Evolutionary conservation across 1,140 invertebrate genomes (phyloP), one percentile per base, ranked within the genome.

Genomic region (Drosophila melanica): DNA sequence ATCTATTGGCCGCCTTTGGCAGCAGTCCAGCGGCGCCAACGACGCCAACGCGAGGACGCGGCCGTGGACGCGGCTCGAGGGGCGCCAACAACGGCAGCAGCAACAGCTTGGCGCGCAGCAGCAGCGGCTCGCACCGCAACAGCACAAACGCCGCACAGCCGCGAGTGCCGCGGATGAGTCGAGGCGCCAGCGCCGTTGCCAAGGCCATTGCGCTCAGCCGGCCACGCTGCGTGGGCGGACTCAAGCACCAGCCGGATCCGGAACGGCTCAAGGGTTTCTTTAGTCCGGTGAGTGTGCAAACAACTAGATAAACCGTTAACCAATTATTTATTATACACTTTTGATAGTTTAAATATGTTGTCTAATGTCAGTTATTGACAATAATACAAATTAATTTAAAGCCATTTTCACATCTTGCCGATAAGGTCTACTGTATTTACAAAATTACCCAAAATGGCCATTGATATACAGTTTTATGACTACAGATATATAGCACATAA

Each of bases 171-270:
- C 77, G 90, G 30, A 85, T 91, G 81, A 76, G 86, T 10, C 90
- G 90, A 5, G 90, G 90, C 2, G 82, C 90, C 10, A 90, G 90
- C 18, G 86, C 82, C 6, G 90, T 91, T 2, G 86, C 90, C 20
- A 91, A 91, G 64, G 80, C 90, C 11, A 91, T 91, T 27, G 90
- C 90, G 2, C 66, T 89, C 44, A 91, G 66, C 60, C 68, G 90
- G 5, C 90, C 90, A 11, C 81, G 90, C 1, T 91, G 90, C 58
- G 85, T 91, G 3, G 90, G 90, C 20, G 90, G 87, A 9, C 65
- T 91, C 0, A 91, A 91, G 62, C 90, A 91, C 55, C 89, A 80
- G 10, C 90, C 90, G 10, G 90, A 91, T 72, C 90, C 90, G 14
- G 81, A 91, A 35, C 71, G 90, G 9, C 72, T 91, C 5, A 91